Evolutionary conservation across 2,888 invertebrate genomes (phyloP), one percentile per base, ranked within the genome.

Genomic region (Tenthredo scrophulariae): DNA sequence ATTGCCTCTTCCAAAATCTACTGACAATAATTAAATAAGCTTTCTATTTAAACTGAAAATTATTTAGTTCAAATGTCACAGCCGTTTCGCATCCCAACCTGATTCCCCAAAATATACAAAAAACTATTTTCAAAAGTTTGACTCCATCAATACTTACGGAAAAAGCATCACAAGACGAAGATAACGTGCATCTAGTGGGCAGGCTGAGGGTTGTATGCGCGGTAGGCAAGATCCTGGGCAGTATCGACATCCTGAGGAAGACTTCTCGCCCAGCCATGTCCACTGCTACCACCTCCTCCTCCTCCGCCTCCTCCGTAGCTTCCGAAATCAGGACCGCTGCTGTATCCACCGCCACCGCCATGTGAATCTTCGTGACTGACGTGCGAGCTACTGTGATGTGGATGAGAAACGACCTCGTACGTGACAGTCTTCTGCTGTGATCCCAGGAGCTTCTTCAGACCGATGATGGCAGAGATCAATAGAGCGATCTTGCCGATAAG

Each of bases 371-470:
- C 96, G 85, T 95, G 95, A 86, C 96, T 95, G 86, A 96, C 95
- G 91, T 96, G 96, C 90, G 96, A 95, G 88, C 95, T 94, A 86
- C 96, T 95, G 92, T 97, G 97, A 90, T 97, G 97, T 84, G 97
- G 97, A 93, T 97, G 97, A 0, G 97, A 96, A 0, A 97, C 97
- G 54, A 97, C 97, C 92, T 97, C 97, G 91, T 97, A 97, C 5
- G 97, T 97, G 87, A 97, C 97, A 91, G 97, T 97, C 92, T 97
- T 97, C 93, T 97, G 96, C 91, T 96, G 96, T 1, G 93, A 93
- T 83, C 96, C 96, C 88, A 97, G 93, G 82, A 97, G 94, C 92
- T 97, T 97, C 95, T 97, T 97, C 92, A 97, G 93, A 3, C 97
- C 97, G 90, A 97, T 97, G 86, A 97, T 96, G 83, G 97, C 96